Evolutionary conservation across 2,113 vertebrate genomes (phyloP), one percentile per base, ranked within the genome.

Genomic region (Clupea harengus): DNA sequence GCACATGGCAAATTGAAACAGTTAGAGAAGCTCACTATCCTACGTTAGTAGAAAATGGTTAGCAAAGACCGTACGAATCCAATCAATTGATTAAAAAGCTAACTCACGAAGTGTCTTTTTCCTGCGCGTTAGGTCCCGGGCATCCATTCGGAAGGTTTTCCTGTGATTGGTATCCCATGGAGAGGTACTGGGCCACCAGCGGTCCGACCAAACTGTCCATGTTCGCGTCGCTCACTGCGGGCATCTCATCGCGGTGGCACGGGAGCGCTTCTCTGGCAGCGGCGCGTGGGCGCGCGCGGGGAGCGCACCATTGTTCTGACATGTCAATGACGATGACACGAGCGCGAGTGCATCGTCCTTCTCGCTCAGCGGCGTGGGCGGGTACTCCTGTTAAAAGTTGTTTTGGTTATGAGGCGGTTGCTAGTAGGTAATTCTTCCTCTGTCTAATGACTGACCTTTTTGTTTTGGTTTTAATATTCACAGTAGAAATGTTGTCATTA

Each of bases 271-370:
- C 60, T 25, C 60, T 10, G 60, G 60, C 28, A n/a, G 22, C 11
- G 64, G 25, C 64, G 64, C 10, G 64, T 67, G 64, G 64, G 64
- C 64, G 64, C 64, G 64, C 64, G 64, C n/a, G 25, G 64, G 64
- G 64, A 67, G 64, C 64, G 64, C 64, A 67, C 64, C 64, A 67
- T 67, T 67, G 64, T 67, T 67, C 64, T 67, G 64, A 67, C 64
- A 67, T 67, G 64, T 67, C 64, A 67, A 28, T 67, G 64, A 67
- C 25, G 64, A 10, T 67, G 64, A 67, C 64, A 67, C n/a, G 60
- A 67, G 60, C n/a, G 22, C 60, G 22, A 67, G n/a, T 67, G 60
- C 60, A 67, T 67, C 64, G 64, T 67, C 64, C 64, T 67, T 9
- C 52, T 60, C 54, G 54, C 54, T 6, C 18, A 25, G 7, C 64